A percentile compares a stretch with the other conserved stretches of the same genome.
These are phyloP conservation scores for Andrena dorsata DNA, from an alignment of 2,888 invertebrate species.

Conservation along the genomic window DNA sequence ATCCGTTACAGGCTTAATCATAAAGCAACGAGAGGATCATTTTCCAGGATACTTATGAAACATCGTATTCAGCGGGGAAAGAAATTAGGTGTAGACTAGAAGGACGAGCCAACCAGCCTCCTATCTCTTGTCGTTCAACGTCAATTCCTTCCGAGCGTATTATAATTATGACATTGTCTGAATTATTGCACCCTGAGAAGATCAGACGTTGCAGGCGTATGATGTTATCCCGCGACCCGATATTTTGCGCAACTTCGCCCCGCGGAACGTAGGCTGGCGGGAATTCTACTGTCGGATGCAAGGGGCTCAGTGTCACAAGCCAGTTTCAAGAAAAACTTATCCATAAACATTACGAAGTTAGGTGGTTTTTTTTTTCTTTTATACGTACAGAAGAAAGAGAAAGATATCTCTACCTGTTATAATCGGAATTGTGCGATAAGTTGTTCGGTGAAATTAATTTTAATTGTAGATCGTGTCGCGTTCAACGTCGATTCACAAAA, in stretches of 20 bases:
- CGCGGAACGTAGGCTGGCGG: neutral
- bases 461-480: too few relatives aligned
- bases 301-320: neutral
- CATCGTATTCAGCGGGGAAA: slow-evolving; percentile 14
- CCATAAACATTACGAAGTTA: too few relatives aligned
- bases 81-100: slow-evolving; percentile 11
- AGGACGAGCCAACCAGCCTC: neutral
- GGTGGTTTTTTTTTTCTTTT: too few relatives aligned
- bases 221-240: slow-evolving; percentile 11
- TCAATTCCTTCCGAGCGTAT: neutral
- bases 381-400: too few relatives aligned
- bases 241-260: slow-evolving; percentile 10
- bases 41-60: slow-evolving; percentile 42
- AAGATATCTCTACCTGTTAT: too few relatives aligned
- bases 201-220: neutral
- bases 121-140: slow-evolving; percentile 12
- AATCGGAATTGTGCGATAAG: too few relatives aligned
- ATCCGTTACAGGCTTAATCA: slow-evolving; percentile 53
- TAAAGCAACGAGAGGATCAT: slow-evolving; percentile 52
- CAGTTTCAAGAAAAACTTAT: too few relatives aligned
- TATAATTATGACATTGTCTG: slow-evolving; percentile 18
- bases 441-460: too few relatives aligned
- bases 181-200: neutral
- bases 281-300: neutral
- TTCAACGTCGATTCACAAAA: too few relatives aligned